phyloP scores from a whole-genome alignment of 2,888 invertebrate species.

The Beris morrisii region DNA sequence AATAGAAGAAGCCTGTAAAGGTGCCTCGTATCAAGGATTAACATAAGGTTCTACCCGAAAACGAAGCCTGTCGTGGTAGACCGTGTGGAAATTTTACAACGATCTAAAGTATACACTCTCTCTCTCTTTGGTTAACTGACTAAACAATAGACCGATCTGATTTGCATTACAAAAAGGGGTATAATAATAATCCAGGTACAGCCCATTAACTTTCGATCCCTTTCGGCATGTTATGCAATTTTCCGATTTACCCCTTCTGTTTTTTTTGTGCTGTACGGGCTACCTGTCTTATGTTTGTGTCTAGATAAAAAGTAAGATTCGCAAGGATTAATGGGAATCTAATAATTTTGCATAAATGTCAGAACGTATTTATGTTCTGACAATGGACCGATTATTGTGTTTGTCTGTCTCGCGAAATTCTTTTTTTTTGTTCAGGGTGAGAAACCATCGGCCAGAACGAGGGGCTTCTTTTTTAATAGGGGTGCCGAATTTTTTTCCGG shows the following conservation, averaged over 20 bases:
- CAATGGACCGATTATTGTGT: slow-evolving; percentile 28
- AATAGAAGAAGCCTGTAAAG: slow-evolving; percentile 20
- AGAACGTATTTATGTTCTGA: slow-evolving; percentile 25
- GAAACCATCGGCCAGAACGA: slow-evolving; percentile 21
- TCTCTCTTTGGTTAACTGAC: slow-evolving; percentile 8
- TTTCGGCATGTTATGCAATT: slow-evolving; percentile 24
- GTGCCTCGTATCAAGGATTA: slow-evolving; percentile 16
- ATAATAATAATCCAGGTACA: slow-evolving; percentile 20
- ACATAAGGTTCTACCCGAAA: neutral
- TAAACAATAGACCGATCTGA: slow-evolving; percentile 14
- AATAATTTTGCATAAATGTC: slow-evolving; percentile 32
- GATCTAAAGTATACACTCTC: neutral
- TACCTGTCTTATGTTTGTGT: no score
- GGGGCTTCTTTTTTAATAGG: no score
- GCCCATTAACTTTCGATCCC: slow-evolving; percentile 26
- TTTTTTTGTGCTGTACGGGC: no score
- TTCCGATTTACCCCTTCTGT: neutral
- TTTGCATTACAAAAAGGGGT: slow-evolving; percentile 26
- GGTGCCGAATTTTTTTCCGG: no score
- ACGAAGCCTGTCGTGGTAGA: slow-evolving; percentile 12
- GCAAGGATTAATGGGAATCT: slow-evolving; percentile 30
- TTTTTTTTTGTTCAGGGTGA: slow-evolving; percentile 16
- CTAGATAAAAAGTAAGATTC: slow-evolving; percentile 8
- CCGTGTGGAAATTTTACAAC: slow-evolving; percentile 13
- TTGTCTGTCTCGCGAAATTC: slow-evolving; percentile 10